Base-by-base conservation (phyloP, 2,113 vertebrate species). In the Lycocorax pyrrhopterus region DNA sequence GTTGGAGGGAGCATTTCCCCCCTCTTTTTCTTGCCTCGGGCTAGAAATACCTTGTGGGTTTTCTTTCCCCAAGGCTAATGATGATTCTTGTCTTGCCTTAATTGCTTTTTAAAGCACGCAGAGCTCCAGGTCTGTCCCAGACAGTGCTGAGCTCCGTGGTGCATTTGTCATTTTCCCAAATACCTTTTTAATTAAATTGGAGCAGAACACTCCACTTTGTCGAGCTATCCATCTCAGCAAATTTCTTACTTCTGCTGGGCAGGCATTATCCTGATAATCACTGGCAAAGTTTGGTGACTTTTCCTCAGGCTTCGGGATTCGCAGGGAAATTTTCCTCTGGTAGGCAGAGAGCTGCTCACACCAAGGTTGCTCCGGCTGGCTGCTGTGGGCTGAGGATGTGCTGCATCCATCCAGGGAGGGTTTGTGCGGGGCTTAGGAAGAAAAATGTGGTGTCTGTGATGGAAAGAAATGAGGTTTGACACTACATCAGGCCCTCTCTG, bases 131-230 rank as follows among this genome's bases (percentile, higher is more conserved):
- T 76, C 39, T 77, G 7, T 33, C 47, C 51, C 49, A 69, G 83
- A 30, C 67, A 88, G 46, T 23, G 43, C 59, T 74, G 87, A 93
- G 73, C 68, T 90, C 88, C 0, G 4, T 27, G 68, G 43, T 35
- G 29, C 52, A 44, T 78, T 94, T 89, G 75, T 6, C 79, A 71
- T 80, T 90, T 94, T 90, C 83, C 64, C 73, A 89, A 91, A 95
- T 64, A 95, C 80, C 77, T 93, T 89, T 92, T 89, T 51, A 91
- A 95, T 91, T 87, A 94, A 83, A 84, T 51, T 86, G 82, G 68
- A 96, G 68, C 68, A 55, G 37, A 88, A 55, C 3, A 2, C 63
- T 93, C 55, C 13, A 16, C 89, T 84, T 76, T 72, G 66, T 52
- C 37, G 60, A 87, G 78, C 78, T 72, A 33, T 68, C 58, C 12